phyloP scores from a whole-genome alignment of 2,113 vertebrate genomes.

The Daboia siamensis region DNA sequence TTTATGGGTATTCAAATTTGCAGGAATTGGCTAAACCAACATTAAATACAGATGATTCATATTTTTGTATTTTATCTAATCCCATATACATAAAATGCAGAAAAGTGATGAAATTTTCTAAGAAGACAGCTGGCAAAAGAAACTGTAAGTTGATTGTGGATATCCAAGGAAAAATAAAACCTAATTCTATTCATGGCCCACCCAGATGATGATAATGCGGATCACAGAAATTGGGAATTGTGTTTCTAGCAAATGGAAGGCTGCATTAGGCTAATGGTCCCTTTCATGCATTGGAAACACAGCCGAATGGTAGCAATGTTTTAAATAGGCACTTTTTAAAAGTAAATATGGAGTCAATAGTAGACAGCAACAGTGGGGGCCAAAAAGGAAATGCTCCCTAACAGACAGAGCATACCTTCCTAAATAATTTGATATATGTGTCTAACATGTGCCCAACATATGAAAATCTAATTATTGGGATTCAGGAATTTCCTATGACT shows the following conservation, averaged over 20 bases:
- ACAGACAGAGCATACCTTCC: not conserved
- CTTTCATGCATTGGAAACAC: not conserved
- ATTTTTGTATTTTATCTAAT: not conserved
- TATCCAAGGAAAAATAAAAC: not conserved
- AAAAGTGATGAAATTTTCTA: not conserved
- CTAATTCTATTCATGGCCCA: not conserved
- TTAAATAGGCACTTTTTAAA: not conserved
- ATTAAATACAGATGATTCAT: slow-evolving; percentile 45
- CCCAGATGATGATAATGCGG: not conserved
- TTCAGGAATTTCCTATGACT: not conserved
- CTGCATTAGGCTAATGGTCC: not conserved
- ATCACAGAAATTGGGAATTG: not conserved
- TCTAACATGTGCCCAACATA: not conserved
- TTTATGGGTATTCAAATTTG: slow-evolving; percentile 3
- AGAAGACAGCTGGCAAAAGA: not conserved
- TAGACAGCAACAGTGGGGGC: not conserved
- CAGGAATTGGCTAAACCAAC: slow-evolving; percentile 15
- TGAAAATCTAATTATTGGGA: not conserved
- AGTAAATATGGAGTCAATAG: not conserved
- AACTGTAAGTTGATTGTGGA: not conserved
- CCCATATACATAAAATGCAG: not conserved
- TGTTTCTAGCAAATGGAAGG: not conserved
- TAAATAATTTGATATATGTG: not conserved
- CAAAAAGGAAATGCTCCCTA: not conserved
- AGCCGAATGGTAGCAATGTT: not conserved